These are phyloP conservation scores for Zaprionus taronus DNA, from an alignment of 1,140 invertebrate genomes.

Conservation along the genomic window DNA sequence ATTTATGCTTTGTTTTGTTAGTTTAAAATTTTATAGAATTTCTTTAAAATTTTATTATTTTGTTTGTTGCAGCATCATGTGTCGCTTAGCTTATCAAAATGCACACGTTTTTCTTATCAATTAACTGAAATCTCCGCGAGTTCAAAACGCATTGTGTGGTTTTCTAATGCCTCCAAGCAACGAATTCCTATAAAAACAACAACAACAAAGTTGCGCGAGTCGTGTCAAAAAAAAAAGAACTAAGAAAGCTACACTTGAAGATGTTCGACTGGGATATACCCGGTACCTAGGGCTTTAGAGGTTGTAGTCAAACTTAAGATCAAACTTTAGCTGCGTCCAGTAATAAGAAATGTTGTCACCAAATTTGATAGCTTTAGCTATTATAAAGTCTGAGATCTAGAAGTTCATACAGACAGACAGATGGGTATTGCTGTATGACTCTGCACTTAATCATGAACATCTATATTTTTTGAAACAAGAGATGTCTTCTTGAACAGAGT, in stretches of 20 bases:
- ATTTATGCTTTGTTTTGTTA: neutral
- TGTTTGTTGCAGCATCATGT: constrained; percentile 8
- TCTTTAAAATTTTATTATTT: neutral
- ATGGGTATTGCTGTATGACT: no score
- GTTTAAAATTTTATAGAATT: neutral
- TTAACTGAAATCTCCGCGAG: constrained; percentile 68
- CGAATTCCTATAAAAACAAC: constrained; percentile 33
- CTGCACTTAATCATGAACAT: no score
- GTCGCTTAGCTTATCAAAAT: constrained; percentile 28
- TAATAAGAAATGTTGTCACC: no score
- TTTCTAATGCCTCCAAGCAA: constrained; percentile 57
- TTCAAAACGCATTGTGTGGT: constrained; percentile 46
- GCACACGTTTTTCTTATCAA: constrained; percentile 68
- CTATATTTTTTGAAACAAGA: no score
- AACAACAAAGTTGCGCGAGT: constrained; percentile 63
- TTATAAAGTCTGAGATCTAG: no score
- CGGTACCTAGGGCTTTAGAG: no score
- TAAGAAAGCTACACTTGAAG: neutral
- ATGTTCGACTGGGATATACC: no score
- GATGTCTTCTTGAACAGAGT: no score
- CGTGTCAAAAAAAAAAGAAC: constrained; percentile 63
- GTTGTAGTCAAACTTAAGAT: no score
- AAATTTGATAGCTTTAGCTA: no score
- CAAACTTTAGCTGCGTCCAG: no score
- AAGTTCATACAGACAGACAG: no score